Evolutionary conservation across 1,140 invertebrate species (phyloP), one percentile per base, ranked within the genome.

Genomic region (Heliothis subflexa): DNA sequence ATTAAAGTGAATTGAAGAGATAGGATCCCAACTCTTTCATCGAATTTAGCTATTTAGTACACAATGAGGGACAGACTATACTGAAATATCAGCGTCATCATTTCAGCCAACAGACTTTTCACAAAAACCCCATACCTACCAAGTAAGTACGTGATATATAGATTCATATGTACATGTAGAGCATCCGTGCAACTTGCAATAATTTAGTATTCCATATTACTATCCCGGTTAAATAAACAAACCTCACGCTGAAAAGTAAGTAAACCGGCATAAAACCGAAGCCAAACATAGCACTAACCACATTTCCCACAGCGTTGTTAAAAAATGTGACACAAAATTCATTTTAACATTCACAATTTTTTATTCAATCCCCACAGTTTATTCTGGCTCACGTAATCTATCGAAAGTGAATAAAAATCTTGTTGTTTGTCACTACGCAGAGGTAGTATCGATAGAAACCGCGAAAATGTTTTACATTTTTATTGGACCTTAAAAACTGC

Each of bases 401-500:
- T 66, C 11, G 66, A 16, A 50, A 70, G 21, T 70, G 62, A 47
- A 66, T 66, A 66, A 66, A 70, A 70, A 70, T 54, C 68, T 40
- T 71, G 49, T 71, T 54, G 52, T 70, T 40, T 40, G 66, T 70
- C 66, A 12, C 66, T 16, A 13, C 40, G 49, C 14, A n/a, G n/a
- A n/a, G n/a, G n/a, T n/a, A 52, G 21, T 12, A 50, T 70, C 16
- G 47, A 50, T 52, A 28, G 47, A 52, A 50, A 52, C 66, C 47
- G 13, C 64, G 14, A 33, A 16, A 72, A 54, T 13, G 52, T 50
- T 61, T 61, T 74, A 74, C 33, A 74, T 74, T 62, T 62, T 61
- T 74, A 57, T 74, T 62, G 72, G 54, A 76, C 45, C 59, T 59
- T 76, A 47, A 64, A 72, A 76, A 76, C 59, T 76, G 73, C 47